Evolutionary conservation across 1,140 invertebrate genomes (phyloP), one percentile per base, ranked within the genome.

Genomic region (Sitophilus oryzae): DNA sequence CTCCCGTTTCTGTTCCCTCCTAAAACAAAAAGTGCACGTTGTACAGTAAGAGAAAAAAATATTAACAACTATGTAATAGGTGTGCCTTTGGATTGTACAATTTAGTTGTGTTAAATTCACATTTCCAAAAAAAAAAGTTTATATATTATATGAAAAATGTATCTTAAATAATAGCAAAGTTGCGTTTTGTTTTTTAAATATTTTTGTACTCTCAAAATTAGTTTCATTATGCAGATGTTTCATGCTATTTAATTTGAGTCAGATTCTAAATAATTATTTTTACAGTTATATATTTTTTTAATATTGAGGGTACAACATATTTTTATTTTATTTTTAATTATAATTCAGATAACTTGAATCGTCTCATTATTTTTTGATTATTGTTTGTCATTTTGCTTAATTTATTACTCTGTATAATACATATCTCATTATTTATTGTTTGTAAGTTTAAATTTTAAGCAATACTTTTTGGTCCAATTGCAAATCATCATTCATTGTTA

Each of bases 21-120:
- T 15, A 19, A 25, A 11, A n/a, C 2, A 10, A 9, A 43, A 16
- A 43, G 25, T 21, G 15, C 47, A 46, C 42, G 20, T 46, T 48
- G 45, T 22, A 47, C 47, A 57, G 48, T 62, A 62, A 60, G 50
- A 60, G 54, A 60, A 54, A 57, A 58, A 50, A 52, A 42, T 40
- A 58, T 57, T 30, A 30, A 30, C 25, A 30, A 30, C 25, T 30
- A 30, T 63, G 59, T 65, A 65, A 65, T 67, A 67, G 65, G 65
- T 65, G 65, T 67, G 65, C 65, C 66, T 68, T 66, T 66, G 56
- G 62, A 68, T 65, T 68, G 65, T 66, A 66, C 65, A 66, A 64
- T 65, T 65, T 59, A 56, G 41, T 16, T 56, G 35, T 44, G 40
- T 60, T 54, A 50, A 51, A 54, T 59, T 57, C 53, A 56, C 50